Base-by-base conservation (phyloP, 2,113 vertebrate genomes). In the Solea solea region DNA sequence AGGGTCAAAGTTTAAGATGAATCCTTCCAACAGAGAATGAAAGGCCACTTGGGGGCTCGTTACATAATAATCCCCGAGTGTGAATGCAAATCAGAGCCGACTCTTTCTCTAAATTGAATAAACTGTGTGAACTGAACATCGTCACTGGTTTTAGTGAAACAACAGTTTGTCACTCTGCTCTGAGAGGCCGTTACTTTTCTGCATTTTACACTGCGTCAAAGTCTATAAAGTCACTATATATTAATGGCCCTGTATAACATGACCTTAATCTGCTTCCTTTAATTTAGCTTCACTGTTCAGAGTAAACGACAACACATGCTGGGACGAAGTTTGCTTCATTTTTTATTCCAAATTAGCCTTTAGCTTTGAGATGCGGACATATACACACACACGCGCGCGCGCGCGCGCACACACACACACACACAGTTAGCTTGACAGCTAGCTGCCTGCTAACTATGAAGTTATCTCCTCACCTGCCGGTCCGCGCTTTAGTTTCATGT, bases 401-500 rank as follows among this genome's bases (percentile, higher is more conserved):
- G 2, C 34, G 34, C 34, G 34, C 34, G 34, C 34, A 2, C 34
- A 34, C 4, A 21, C 21, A 21, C 34, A 2, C 34, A 34, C 4
- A 21, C 21, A 21, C 21, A 48, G 45, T 64, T 14, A 71, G 68
- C 53, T 52, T 52, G 9, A 34, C 39, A 54, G 16, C 53, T 59
- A 41, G n/a, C 15, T 34, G 39, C 8, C 34, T 13, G 3, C 39
- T 34, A n/a, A 12, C 40, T 4, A 6, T 3, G 34, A 44, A 34
- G 14, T 46, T 53, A 4, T 48, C 27, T 2, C 44, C 76, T 88
- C 72, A 94, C 93, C 93, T 48, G 92, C 77, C 1, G 92, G 86
- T 53, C 93, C 93, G 41, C 93, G 86, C 76, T 88, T 90, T 27
- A 94, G 89, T 2, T 69, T 81, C 0, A 94, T 89, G 49, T 91